These are phyloP conservation scores for Zootoca vivipara DNA, from an alignment of 2,113 vertebrate species.

Conservation along the genomic window DNA sequence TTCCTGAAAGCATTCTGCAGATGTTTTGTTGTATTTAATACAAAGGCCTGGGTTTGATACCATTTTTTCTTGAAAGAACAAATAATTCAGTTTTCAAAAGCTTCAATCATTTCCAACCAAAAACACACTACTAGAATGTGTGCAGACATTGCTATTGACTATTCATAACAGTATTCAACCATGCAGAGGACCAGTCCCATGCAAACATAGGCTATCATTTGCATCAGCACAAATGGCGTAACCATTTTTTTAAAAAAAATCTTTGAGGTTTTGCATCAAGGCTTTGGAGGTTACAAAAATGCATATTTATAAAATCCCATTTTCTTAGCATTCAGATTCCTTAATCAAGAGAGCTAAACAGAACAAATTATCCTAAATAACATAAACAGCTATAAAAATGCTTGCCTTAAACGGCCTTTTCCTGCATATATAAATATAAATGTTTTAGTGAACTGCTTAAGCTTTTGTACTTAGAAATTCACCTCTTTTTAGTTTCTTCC, in stretches of 20 bases:
- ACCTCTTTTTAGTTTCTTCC: neutral
- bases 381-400: neutral
- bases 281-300: neutral
- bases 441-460: constrained; percentile 14
- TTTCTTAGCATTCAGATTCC: neutral
- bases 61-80: neutral
- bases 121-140: neutral
- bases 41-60: neutral
- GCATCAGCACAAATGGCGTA: neutral
- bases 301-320: neutral
- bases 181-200: neutral
- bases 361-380: neutral
- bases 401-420: constrained; percentile 4
- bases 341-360: neutral
- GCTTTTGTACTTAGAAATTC: neutral
- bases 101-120: neutral
- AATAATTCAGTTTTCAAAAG: neutral
- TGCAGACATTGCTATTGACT: neutral
- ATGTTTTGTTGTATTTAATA: neutral
- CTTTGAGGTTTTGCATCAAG: neutral
- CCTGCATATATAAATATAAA: neutral
- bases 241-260: neutral
- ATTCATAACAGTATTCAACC: neutral
- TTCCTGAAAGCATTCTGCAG: too few species aligned
- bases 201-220: neutral